phyloP scores from a whole-genome alignment of 1,140 invertebrate species.

The Aphelenchoides avenae region DNA sequence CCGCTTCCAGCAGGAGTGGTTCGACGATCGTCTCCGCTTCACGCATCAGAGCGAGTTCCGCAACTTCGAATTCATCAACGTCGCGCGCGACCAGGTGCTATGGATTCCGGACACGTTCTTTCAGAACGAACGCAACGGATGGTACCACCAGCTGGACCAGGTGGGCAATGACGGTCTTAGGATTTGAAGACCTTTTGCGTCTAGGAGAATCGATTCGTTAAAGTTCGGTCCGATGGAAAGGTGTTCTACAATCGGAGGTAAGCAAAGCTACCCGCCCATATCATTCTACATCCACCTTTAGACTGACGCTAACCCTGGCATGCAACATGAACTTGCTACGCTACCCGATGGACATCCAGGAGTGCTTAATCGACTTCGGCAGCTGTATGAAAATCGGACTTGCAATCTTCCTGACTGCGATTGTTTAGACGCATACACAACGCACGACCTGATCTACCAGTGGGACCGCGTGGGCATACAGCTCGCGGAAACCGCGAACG shows the following conservation, averaged over 20 bases:
- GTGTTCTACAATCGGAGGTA: slow-evolving; percentile 38
- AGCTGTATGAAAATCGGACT: slow-evolving; percentile 68
- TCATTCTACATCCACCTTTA: too few species aligned
- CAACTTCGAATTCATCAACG: slow-evolving; percentile 70
- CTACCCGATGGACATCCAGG: slow-evolving; percentile 86
- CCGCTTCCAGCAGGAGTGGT: slow-evolving; percentile 57
- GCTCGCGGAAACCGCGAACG: slow-evolving; percentile 35
- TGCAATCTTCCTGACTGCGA: slow-evolving; percentile 4
- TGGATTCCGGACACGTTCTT: slow-evolving; percentile 85
- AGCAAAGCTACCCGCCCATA: too few species aligned
- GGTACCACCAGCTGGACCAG: slow-evolving; percentile 80
- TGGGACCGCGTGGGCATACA: slow-evolving; percentile 74
- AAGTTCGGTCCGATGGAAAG: slow-evolving; percentile 30
- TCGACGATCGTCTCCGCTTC: slow-evolving; percentile 52
- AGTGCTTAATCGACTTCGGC: slow-evolving; percentile 83
- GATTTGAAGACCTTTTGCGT: slow-evolving; percentile 3
- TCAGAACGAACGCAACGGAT: slow-evolving; percentile 87
- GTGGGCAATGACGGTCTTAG: slow-evolving; percentile 3
- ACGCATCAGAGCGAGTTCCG: slow-evolving; percentile 51
- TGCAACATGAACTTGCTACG: slow-evolving; percentile 93
- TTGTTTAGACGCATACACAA: slow-evolving; percentile 83
- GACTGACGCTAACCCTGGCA: slow-evolving; percentile 69
- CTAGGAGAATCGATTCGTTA: slow-evolving; percentile 39
- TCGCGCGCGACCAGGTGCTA: slow-evolving; percentile 79
- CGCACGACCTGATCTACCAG: slow-evolving; percentile 81